Conservation (phyloP, 2,888 invertebrate species). For the Heliconius aoede region DNA sequence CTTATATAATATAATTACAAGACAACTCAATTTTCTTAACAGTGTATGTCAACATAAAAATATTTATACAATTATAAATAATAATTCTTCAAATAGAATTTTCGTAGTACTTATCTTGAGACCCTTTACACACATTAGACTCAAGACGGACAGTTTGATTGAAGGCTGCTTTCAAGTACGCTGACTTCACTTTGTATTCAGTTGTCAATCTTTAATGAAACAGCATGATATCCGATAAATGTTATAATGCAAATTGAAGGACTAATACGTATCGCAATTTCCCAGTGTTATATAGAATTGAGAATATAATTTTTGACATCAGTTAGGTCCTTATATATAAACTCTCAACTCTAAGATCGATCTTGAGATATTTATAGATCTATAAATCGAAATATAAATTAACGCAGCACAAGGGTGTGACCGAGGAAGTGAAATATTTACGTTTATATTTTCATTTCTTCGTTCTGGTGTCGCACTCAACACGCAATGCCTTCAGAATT, state of each 20-base stretch:
- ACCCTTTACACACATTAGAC: conserved; percentile 5
- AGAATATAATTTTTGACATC: neutral
- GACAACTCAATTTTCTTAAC: too few species aligned
- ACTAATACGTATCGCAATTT: conserved; percentile 24
- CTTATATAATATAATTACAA: too few species aligned
- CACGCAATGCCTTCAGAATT: too few species aligned
- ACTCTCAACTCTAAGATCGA: too few species aligned
- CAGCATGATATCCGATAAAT: conserved; percentile 21
- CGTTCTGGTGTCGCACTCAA: too few species aligned
- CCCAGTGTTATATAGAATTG: neutral
- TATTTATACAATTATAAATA: neutral
- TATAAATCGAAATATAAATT: too few species aligned
- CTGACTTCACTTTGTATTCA: conserved; percentile 30
- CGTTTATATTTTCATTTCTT: too few species aligned
- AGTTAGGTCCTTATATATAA: too few species aligned
- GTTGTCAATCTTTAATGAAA: conserved; percentile 23
- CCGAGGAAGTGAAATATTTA: too few species aligned
- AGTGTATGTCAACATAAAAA: neutral
- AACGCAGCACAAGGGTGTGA: too few species aligned
- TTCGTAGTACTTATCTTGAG: conserved; percentile 1
- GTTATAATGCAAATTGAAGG: conserved; percentile 16
- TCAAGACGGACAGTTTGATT: conserved; percentile 25
- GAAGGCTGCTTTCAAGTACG: conserved; percentile 26
- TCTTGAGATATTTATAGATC: too few species aligned
- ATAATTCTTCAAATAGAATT: conserved; percentile 1